phyloP scores from a whole-genome alignment of 2,888 invertebrate genomes.

The Temnothorax rugatulus region DNA sequence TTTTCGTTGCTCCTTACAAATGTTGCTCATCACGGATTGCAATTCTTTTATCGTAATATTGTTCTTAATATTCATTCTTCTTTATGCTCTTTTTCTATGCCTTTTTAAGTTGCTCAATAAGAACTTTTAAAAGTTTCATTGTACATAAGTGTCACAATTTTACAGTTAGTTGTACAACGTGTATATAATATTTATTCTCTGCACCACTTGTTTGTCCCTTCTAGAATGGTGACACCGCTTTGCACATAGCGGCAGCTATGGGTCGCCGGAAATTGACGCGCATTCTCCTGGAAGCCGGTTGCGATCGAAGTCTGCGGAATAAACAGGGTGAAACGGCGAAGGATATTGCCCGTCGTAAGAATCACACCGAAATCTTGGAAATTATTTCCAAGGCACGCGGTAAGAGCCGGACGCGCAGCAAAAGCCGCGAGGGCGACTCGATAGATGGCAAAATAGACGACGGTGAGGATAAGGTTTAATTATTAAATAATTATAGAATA shows the following conservation, averaged over 20 bases:
- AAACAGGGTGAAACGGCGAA: conserved; percentile 96
- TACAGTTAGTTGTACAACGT: not conserved
- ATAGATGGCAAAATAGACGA: conserved; percentile 68
- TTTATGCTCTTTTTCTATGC: not conserved
- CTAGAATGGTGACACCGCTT: conserved; percentile 96
- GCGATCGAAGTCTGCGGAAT: conserved; percentile 91
- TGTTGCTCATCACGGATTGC: not conserved
- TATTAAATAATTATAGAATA: not conserved
- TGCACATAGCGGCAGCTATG: conserved; percentile 98
- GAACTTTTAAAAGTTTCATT: not conserved
- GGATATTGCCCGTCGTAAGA: conserved; percentile 96
- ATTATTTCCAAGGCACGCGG: conserved; percentile 88
- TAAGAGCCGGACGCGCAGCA: conserved; percentile 80
- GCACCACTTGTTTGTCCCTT: too few relatives aligned
- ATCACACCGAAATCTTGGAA: conserved; percentile 93
- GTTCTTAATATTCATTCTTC: not conserved
- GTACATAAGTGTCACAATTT: not conserved
- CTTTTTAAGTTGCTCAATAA: not conserved
- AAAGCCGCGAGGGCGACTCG: conserved; percentile 77
- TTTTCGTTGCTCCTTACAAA: not conserved
- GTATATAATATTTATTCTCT: not conserved
- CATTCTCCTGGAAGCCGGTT: conserved; percentile 95
- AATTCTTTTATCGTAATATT: not conserved
- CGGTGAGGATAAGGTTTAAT: conserved; percentile 53
- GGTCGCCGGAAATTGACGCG: conserved; percentile 96